A percentile compares a stretch with the other conserved stretches of the same genome.
phyloP scores from a whole-genome alignment of 2,888 invertebrate genomes.

The Fragum fragum region DNA sequence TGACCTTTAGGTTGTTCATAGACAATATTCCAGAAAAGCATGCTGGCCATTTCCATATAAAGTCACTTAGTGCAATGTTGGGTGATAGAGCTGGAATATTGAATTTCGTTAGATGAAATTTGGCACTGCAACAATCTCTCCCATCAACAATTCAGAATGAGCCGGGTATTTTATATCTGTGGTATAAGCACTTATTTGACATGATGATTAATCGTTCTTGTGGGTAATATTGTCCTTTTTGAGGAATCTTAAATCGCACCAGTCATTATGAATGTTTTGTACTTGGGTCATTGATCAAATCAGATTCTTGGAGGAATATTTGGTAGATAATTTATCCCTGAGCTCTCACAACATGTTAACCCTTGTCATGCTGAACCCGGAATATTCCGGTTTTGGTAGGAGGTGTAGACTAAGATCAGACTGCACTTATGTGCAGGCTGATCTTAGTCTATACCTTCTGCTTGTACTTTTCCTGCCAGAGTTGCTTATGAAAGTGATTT shows the following conservation, averaged over 20 bases:
- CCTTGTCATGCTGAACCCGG: too few species aligned
- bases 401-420: too few species aligned
- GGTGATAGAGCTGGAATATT: conserved; percentile 18
- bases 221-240: background rate
- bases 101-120: conserved; percentile 21
- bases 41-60: conserved; percentile 5
- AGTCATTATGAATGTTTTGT: conserved; percentile 4
- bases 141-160: conserved; percentile 14
- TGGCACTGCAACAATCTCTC: conserved; percentile 14
- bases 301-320: too few species aligned
- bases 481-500: too few species aligned
- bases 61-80: conserved; percentile 3
- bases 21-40: background rate
- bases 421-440: too few species aligned
- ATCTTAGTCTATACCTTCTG: too few species aligned
- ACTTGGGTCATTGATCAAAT: background rate
- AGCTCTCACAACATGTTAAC: too few species aligned
- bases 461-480: too few species aligned
- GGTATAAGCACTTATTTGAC: conserved; percentile 22
- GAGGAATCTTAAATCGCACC: background rate
- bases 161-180: background rate
- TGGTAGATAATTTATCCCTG: too few species aligned
- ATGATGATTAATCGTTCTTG: conserved; percentile 11
- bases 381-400: too few species aligned
- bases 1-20: too few species aligned